These are phyloP conservation scores for Aporophyla nigra DNA, from an alignment of 2,888 invertebrate genomes.

Conservation along the genomic window DNA sequence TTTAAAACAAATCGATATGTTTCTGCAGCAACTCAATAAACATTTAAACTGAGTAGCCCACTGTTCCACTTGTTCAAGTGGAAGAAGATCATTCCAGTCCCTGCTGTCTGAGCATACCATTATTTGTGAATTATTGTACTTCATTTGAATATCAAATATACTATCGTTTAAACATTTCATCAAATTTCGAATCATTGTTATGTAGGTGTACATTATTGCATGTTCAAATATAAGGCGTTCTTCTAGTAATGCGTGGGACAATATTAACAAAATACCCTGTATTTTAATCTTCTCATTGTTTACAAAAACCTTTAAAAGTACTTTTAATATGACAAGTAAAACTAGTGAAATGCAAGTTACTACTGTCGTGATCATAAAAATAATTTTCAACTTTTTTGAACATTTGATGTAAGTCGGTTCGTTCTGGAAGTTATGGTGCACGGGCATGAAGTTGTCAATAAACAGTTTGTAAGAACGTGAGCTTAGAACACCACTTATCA, in stretches of 20 bases:
- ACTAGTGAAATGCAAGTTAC: neutral
- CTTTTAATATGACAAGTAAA: neutral
- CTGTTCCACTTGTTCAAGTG: slow-evolving; percentile 15
- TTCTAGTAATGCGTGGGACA: neutral
- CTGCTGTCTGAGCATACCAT: neutral
- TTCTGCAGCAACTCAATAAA: slow-evolving; percentile 34
- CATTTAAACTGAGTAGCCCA: slow-evolving; percentile 24
- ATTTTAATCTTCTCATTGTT: neutral
- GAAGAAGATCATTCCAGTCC: slow-evolving; percentile 7
- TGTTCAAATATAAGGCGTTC: slow-evolving; percentile 25
- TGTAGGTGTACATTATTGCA: slow-evolving; percentile 4
- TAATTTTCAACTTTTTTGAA: slow-evolving; percentile 12
- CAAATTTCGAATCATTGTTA: neutral
- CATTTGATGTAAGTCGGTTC: slow-evolving; percentile 2
- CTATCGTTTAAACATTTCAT: slow-evolving; percentile 13
- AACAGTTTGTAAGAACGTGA: slow-evolving; percentile 16
- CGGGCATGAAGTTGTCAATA: slow-evolving; percentile 6
- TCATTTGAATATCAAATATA: slow-evolving; percentile 17
- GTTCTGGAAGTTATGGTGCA: slow-evolving; percentile 5
- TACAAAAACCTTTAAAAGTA: neutral
- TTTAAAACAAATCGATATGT: slow-evolving; percentile 18
- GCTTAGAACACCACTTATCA: neutral
- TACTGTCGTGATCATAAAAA: neutral
- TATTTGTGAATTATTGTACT: neutral
- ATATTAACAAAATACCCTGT: neutral